Evolutionary conservation across 1,140 invertebrate genomes (phyloP).

Genomic region (Chelonus insularis): DNA sequence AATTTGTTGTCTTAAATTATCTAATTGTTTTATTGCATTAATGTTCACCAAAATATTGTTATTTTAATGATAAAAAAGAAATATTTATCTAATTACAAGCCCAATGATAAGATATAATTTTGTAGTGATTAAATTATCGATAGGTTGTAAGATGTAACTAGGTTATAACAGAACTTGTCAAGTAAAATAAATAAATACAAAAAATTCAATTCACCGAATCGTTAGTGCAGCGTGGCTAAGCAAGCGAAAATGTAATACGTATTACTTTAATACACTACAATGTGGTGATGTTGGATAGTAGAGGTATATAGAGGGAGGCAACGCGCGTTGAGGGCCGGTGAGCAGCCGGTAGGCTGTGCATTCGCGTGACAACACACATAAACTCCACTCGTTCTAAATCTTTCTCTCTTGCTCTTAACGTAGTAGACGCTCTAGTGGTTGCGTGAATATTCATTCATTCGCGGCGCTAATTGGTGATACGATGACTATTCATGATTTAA

Average conservation of each 20-base stretch:
- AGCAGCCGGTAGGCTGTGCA: slow-evolving; percentile 18
- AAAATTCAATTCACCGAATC: too few species aligned
- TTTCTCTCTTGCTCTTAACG: not conserved
- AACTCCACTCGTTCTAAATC: slow-evolving; percentile 6
- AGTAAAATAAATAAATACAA: too few species aligned
- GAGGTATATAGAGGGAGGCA: not conserved
- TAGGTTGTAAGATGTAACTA: too few species aligned
- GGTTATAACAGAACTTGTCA: too few species aligned
- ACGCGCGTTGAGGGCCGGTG: slow-evolving; percentile 28
- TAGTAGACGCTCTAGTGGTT: slow-evolving; percentile 35
- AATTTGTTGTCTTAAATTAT: too few species aligned
- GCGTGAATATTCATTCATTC: slow-evolving; percentile 52
- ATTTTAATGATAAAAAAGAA: too few species aligned
- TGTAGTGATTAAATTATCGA: too few species aligned
- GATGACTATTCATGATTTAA: slow-evolving; percentile 58
- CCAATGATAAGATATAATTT: too few species aligned
- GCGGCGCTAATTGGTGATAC: slow-evolving; percentile 53
- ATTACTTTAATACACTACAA: slow-evolving; percentile 37
- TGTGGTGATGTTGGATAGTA: slow-evolving; percentile 29
- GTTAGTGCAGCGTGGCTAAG: not conserved
- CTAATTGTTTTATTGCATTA: too few species aligned
- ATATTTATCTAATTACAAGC: too few species aligned
- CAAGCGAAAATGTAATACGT: slow-evolving; percentile 33
- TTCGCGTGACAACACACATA: slow-evolving; percentile 40
- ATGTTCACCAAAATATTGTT: too few species aligned